A percentile compares a stretch with the other conserved stretches of the same genome.
Conservation (phyloP, 2,797 vertebrate species). For the Dicrostonyx torquatus region DNA sequence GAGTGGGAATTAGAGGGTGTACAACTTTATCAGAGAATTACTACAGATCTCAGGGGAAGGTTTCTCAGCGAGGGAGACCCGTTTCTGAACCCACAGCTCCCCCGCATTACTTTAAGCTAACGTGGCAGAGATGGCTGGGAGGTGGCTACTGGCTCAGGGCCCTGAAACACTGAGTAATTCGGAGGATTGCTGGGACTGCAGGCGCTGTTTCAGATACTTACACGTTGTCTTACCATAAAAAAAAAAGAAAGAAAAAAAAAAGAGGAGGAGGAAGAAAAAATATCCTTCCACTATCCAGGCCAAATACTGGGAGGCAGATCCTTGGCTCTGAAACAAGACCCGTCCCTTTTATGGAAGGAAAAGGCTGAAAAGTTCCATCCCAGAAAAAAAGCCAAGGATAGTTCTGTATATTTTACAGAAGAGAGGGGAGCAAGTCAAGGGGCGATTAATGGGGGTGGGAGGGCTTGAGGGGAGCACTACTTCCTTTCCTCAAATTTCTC, state of each 20-base stretch:
- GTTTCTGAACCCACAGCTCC: neutral
- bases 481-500: slow-evolving; percentile 38
- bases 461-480: neutral
- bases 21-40: neutral
- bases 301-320: slow-evolving; percentile 63
- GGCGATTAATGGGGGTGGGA: neutral
- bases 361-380: slow-evolving; percentile 66
- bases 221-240: slow-evolving; percentile 78
- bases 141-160: slow-evolving; percentile 70
- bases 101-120: slow-evolving; percentile 48
- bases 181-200: slow-evolving; percentile 47
- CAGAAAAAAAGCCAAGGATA: slow-evolving; percentile 38
- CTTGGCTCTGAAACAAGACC: slow-evolving; percentile 70
- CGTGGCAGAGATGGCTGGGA: slow-evolving; percentile 77
- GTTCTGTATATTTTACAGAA: neutral
- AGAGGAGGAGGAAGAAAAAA: neutral
- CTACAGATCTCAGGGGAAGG: neutral
- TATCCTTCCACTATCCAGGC: neutral
- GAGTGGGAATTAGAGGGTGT: neutral
- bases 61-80: neutral
- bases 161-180: slow-evolving; percentile 78
- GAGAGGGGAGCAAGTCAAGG: neutral
- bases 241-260: slow-evolving; percentile 42
- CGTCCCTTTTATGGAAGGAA: slow-evolving; percentile 77
- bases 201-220: slow-evolving; percentile 80